Base-by-base conservation (phyloP, 37 sponge, comb jelly and placozoan genomes). In the Hexactinellida sp. region DNA sequence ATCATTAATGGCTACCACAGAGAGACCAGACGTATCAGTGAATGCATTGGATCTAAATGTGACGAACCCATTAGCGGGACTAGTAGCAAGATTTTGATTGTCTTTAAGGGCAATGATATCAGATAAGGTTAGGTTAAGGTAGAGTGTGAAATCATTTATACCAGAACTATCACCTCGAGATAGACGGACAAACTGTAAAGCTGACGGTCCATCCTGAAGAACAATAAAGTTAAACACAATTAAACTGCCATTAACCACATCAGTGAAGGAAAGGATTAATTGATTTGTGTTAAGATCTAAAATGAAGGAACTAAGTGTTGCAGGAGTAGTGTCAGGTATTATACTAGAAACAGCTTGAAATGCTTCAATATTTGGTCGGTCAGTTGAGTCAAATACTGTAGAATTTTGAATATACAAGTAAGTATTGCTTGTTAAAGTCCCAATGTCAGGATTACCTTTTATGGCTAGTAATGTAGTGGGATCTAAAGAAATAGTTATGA, bases 221-320 rank as follows among this genome's bases (percentile, higher is more conserved):
- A 39, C 32, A 9, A 92, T 83, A 21, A 86, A 36, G 36, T 36
- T 34, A 38, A 87, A 38, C 21, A 82, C 82, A 16, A 94, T 23
- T n/a, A 86, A 39, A 13, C 54, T n/a, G 5, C 89, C 87, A 83
- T 90, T 87, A 54, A 95, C 92, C 36, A 92, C 89, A 37, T 93
- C 93, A 85, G 47, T 91, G 83, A 95, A 95, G 0, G 87, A 84
- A 9, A 95, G 85, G 0, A 86, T 54, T 7, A 95, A 23, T 3
- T 38, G 38, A 37, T 86, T 89, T 0, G 35, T 34, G 54, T 91
- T 84, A 85, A 95, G 85, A 63, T 95, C 89, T 16, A 95, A 82
- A 55, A 84, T 86, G 87, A 91, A 95, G 84, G 86, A 54, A 23
- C 71, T 30, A 30, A 95, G 86, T 36, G 54, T 36, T 0, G 96